A percentile compares a stretch with the other conserved stretches of the same genome.
These are phyloP conservation scores for Polydrusus tereticollis DNA, from an alignment of 2,888 invertebrate species.

Conservation along the genomic window DNA sequence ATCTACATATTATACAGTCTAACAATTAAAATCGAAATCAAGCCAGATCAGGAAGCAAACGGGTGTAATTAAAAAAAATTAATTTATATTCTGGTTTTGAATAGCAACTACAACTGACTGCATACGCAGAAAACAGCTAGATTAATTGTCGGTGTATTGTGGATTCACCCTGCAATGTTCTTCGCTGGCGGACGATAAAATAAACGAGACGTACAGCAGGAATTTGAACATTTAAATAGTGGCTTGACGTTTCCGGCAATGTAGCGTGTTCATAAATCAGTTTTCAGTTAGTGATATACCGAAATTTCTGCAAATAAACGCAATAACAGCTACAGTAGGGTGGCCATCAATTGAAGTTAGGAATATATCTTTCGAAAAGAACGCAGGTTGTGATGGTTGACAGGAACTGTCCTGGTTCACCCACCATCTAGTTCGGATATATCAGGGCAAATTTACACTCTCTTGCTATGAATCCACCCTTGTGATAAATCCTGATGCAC, in stretches of 20 bases:
- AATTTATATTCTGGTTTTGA: not conserved
- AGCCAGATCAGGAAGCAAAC: not conserved
- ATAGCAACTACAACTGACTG: not conserved
- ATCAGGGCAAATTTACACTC: too few species aligned
- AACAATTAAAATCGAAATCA: slow-evolving; percentile 1
- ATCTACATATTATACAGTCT: not conserved
- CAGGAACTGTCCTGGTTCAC: too few species aligned
- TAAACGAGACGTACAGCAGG: not conserved
- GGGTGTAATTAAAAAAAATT: slow-evolving; percentile 1
- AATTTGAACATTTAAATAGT: not conserved
- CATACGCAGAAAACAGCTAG: slow-evolving; percentile 14
- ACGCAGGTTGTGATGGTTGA: too few species aligned
- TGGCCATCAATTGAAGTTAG: too few species aligned
- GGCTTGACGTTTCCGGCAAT: not conserved
- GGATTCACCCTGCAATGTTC: not conserved
- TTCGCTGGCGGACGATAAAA: not conserved
- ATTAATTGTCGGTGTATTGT: not conserved
- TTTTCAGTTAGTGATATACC: too few species aligned
- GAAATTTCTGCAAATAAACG: too few species aligned
- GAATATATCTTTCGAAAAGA: too few species aligned
- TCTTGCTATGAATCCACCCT: too few species aligned
- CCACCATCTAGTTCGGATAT: too few species aligned
- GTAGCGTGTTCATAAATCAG: too few species aligned
- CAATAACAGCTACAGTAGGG: too few species aligned
- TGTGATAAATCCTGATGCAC: too few species aligned